Base-by-base conservation (phyloP, 2,888 invertebrate genomes). In the Nomada lathburiana region DNA sequence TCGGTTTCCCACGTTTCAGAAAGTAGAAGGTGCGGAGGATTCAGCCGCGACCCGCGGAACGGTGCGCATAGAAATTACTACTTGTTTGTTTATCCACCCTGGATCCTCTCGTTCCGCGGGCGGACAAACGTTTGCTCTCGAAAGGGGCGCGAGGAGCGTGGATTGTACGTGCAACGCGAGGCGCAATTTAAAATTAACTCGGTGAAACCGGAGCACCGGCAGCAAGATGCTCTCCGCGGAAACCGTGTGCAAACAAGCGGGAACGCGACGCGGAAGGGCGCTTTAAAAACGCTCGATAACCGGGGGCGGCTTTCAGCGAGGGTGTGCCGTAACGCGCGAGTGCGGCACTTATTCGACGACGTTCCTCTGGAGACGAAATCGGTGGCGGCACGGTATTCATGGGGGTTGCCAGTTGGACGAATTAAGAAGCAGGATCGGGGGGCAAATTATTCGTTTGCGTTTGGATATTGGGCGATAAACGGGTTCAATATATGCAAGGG, bases 171-270 rank as follows among this genome's bases (percentile, higher is more conserved):
- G 69, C 69, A 55, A 55, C 75, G 68, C 68, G 59, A 23, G 68
- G 55, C 18, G 81, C 81, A 80, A 80, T 73, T 81, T 75, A 75
- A 82, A 75, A 70, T 81, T 75, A 75, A 75, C 81, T 59, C 75
- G 47, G 53, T 23, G 26, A 80, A 16, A 74, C 72, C 63, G 70
- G 42, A 47, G 13, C 53, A 47, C 36, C 18, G 16, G 47, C 3
- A 44, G 23, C 44, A 67, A 63, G 63, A 60, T 44, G 64, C 69
- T 60, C 64, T 69, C 23, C 59, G 67, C 44, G 73, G 44, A 44
- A 69, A 11, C 44, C 44, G 47, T 68, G 50, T n/a, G 80, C 67
- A 80, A 80, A 80, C 82, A 81, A 18, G 52, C 42, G 63, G n/a
- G n/a, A 29, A 36, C 10, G 18, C 16, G 70, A 18, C 47, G 64